Conservation (phyloP, 1,140 invertebrate genomes). For the Brachionus rubens region DNA sequence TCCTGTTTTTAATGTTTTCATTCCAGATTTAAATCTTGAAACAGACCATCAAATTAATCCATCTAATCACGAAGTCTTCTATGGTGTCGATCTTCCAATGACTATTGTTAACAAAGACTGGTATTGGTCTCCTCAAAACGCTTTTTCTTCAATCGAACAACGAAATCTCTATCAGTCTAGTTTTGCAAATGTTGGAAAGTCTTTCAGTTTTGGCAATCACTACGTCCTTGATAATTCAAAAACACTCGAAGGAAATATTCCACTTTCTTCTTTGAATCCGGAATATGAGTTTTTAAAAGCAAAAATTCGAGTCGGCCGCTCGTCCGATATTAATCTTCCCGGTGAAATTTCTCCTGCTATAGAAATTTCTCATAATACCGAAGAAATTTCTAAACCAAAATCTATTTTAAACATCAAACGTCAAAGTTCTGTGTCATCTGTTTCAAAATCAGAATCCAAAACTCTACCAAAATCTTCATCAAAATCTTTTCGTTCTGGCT, state of each 20-base stretch:
- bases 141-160: not conserved
- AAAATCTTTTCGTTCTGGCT: not conserved
- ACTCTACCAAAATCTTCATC: not conserved
- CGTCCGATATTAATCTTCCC: not conserved
- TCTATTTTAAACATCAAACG: too few relatives aligned
- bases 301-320: not conserved
- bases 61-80: not conserved
- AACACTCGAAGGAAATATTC: not conserved
- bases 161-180: not conserved
- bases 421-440: not conserved
- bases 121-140: constrained; percentile 28
- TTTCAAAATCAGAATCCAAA: not conserved
- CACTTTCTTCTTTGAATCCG: not conserved
- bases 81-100: constrained; percentile 21
- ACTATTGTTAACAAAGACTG: constrained; percentile 36
- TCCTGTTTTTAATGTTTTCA: not conserved
- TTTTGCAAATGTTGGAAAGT: not conserved
- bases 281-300: constrained; percentile 19
- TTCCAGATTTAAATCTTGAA: not conserved
- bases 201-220: not conserved
- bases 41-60: not conserved
- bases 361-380: not conserved
- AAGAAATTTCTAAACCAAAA: not conserved
- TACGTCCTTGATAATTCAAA: not conserved
- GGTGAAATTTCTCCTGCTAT: not conserved